These are phyloP conservation scores for Naso thynnoides DNA, from an alignment of 2,797 vertebrate genomes.

Conservation along the genomic window DNA sequence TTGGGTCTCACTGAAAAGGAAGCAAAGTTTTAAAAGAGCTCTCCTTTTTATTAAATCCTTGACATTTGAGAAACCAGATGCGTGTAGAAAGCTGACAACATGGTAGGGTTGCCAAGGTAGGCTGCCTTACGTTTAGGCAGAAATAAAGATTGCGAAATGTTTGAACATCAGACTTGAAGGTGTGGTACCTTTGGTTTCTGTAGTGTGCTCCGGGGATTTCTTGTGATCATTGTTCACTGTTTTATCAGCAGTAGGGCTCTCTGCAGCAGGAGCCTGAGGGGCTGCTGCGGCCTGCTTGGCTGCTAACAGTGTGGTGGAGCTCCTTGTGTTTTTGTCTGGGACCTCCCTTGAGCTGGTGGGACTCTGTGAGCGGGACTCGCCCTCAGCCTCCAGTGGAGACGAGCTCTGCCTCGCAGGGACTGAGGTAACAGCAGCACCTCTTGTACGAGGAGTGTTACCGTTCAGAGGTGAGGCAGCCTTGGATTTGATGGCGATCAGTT, in stretches of 20 bases:
- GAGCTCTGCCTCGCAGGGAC: constrained; percentile 30
- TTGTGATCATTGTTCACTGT: constrained; percentile 60
- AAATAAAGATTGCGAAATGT: neutral
- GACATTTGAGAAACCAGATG: neutral
- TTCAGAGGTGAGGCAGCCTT: constrained; percentile 37
- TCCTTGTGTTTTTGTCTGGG: constrained; percentile 28
- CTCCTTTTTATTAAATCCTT: neutral
- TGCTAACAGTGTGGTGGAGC: constrained; percentile 5
- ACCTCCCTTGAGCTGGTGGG: constrained; percentile 27
- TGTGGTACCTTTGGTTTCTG: constrained; percentile 78
- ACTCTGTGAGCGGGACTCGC: constrained; percentile 5
- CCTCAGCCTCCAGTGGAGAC: constrained; percentile 1
- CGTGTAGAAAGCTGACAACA: no score
- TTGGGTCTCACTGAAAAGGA: constrained; percentile 88
- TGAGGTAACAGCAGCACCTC: constrained; percentile 5
- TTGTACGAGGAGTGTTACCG: neutral
- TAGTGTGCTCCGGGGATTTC: constrained; percentile 51
- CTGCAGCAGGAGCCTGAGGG: neutral
- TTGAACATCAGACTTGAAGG: neutral
- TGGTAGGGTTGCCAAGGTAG: no score
- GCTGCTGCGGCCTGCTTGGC: constrained; percentile 8
- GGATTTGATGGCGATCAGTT: constrained; percentile 55
- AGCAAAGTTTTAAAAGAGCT: neutral
- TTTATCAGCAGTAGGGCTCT: constrained; percentile 45
- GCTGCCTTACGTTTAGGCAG: no score